These are phyloP conservation scores for Cataglyphis hispanica DNA, from an alignment of 1,140 invertebrate species.

Conservation along the genomic window DNA sequence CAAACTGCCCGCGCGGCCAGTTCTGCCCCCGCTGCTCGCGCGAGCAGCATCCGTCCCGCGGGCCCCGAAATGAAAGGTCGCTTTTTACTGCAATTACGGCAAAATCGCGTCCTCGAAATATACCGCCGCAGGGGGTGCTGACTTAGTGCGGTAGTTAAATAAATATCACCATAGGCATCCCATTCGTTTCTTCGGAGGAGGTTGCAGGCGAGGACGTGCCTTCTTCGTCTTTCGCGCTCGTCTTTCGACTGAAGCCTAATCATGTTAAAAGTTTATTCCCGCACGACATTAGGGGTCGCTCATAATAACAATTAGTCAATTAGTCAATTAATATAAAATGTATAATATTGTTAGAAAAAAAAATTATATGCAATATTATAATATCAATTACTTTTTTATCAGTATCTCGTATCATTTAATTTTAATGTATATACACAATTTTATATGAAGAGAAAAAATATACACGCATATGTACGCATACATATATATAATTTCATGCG, in stretches of 20 bases:
- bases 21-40: conserved; percentile 40
- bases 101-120: conserved; percentile 79
- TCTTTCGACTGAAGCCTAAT: conserved; percentile 36
- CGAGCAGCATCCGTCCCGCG: conserved; percentile 47
- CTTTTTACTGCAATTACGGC: conserved; percentile 81
- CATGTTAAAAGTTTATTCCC: conserved; percentile 26
- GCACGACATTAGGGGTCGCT: neutral
- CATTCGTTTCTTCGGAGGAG: conserved; percentile 76
- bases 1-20: neutral
- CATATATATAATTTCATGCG: neutral
- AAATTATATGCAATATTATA: too few species aligned
- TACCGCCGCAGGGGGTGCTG: conserved; percentile 77
- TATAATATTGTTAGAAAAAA: too few species aligned
- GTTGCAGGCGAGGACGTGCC: conserved; percentile 59
- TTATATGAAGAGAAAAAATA: too few species aligned
- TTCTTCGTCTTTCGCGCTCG: conserved; percentile 73
- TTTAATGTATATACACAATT: too few species aligned
- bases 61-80: conserved; percentile 79
- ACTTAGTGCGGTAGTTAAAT: conserved; percentile 81
- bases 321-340: neutral
- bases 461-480: neutral
- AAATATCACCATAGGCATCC: conserved; percentile 78
- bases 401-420: too few species aligned
- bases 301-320: neutral
- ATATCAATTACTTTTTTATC: neutral